phyloP scores from a whole-genome alignment of 2,113 vertebrate species.

The Jacana jacana region DNA sequence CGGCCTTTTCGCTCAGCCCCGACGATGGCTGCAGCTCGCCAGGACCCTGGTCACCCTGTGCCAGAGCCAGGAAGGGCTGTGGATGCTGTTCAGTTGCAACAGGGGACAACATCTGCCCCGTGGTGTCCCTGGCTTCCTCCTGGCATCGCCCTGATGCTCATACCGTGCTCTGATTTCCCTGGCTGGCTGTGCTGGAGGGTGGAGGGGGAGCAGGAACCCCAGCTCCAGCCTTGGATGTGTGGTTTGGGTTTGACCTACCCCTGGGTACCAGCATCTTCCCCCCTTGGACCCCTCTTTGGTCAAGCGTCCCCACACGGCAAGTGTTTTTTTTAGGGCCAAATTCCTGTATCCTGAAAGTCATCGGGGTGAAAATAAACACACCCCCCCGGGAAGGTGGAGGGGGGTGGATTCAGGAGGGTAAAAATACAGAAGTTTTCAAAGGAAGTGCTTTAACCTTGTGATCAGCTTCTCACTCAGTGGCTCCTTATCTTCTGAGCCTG shows the following conservation, averaged over 20 bases:
- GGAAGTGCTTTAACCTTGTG: background rate
- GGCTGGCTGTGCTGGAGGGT: background rate
- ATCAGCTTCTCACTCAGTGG: background rate
- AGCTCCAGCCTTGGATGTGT: background rate
- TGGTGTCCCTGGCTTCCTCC: background rate
- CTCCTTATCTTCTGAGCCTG: background rate
- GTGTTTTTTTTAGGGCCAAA: background rate
- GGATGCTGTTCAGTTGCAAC: background rate
- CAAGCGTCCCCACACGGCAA: accelerated
- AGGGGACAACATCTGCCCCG: accelerated
- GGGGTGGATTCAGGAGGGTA: background rate
- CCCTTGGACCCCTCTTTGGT: accelerated
- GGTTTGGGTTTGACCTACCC: background rate
- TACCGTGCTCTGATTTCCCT: accelerated
- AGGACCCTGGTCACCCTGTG: background rate
- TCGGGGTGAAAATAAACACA: background rate
- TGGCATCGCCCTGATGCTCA: accelerated
- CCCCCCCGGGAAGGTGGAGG: background rate
- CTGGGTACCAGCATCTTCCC: background rate
- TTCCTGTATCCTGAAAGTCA: background rate
- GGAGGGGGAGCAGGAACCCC: background rate
- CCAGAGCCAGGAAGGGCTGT: background rate
- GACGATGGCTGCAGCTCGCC: background rate
- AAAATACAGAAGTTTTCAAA: background rate
- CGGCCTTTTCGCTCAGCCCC: background rate